phyloP scores from a whole-genome alignment of 2,113 vertebrate species.

The human (Homo sapiens) region GRCh38 chrX:144182001-144182500 shows the following conservation, averaged over 20 bases:
- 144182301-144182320: neutral
- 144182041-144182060: too few species aligned
- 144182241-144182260: neutral
- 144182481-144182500: neutral
- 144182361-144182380: neutral
- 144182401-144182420: neutral
- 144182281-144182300: neutral
- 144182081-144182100: too few species aligned
- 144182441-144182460: neutral
- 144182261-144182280: neutral
- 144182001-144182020: too few species aligned
- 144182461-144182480: neutral
- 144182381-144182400: neutral
- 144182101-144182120: too few species aligned
- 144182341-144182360: neutral
- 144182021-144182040: too few species aligned
- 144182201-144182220: neutral
- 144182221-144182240: neutral
- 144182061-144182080: too few species aligned
- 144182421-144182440: neutral
- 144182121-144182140: too few species aligned
- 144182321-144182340: neutral
- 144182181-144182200: neutral
- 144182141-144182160: neutral
- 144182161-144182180: neutral